phyloP scores from a whole-genome alignment of 1,140 invertebrate species.

The Ctenoplectra terminalis region DNA sequence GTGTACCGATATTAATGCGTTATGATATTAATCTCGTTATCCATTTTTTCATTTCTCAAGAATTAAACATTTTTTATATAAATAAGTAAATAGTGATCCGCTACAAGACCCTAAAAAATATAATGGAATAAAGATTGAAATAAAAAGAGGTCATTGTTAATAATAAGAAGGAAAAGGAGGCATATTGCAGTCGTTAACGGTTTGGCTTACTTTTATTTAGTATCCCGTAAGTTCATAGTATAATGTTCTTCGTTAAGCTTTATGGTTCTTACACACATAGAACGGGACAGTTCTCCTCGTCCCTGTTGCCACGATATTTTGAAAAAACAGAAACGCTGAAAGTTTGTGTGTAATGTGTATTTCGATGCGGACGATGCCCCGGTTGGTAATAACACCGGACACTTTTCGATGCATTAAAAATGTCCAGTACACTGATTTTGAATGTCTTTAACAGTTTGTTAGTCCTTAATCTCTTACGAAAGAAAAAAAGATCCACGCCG shows the following conservation, averaged over 20 bases:
- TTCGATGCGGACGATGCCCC: slow-evolving; percentile 54
- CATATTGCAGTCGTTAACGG: slow-evolving; percentile 70
- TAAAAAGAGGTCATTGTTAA: background rate
- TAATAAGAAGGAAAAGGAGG: background rate
- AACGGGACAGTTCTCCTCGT: slow-evolving; percentile 75
- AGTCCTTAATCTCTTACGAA: background rate
- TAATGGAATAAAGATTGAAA: background rate
- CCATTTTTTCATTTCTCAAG: background rate
- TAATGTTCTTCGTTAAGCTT: slow-evolving; percentile 83
- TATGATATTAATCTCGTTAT: too few species aligned
- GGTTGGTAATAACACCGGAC: slow-evolving; percentile 12
- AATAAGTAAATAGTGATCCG: background rate
- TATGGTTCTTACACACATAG: slow-evolving; percentile 83
- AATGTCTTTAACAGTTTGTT: slow-evolving; percentile 1
- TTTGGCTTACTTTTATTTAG: slow-evolving; percentile 83
- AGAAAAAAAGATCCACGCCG: background rate
- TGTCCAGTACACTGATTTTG: background rate
- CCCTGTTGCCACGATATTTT: slow-evolving; percentile 75
- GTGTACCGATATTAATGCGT: background rate
- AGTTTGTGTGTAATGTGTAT: slow-evolving; percentile 67
- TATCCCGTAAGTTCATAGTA: slow-evolving; percentile 83
- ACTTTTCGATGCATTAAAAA: slow-evolving; percentile 30
- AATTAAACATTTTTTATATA: background rate
- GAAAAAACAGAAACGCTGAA: slow-evolving; percentile 71
- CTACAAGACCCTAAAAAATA: too few species aligned